These are phyloP conservation scores for Pogonomyrmex barbatus DNA, from an alignment of 1,140 invertebrate species.

Conservation along the genomic window DNA sequence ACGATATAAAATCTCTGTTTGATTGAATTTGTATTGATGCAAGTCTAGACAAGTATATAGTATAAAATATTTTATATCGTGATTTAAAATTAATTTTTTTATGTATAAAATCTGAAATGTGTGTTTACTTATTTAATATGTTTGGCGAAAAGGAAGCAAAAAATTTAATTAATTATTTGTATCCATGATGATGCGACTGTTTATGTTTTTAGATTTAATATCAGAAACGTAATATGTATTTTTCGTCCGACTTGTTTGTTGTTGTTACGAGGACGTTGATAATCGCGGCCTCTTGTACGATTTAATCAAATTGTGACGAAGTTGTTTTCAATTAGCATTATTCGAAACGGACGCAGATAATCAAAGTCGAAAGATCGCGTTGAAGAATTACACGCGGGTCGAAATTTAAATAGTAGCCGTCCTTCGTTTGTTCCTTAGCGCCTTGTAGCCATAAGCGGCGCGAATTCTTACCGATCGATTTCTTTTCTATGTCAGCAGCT, in stretches of 20 bases:
- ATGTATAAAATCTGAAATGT: neutral
- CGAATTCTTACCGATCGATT: constrained; percentile 55
- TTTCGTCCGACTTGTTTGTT: neutral
- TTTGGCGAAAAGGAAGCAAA: too few species aligned
- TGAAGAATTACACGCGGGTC: constrained; percentile 39
- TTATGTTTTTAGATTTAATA: neutral
- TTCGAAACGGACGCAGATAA: constrained; percentile 10
- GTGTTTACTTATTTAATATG: too few species aligned
- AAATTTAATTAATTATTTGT: neutral
- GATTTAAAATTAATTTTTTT: too few species aligned
- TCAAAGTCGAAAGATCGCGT: constrained; percentile 33
- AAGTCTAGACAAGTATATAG: too few species aligned
- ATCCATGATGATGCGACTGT: neutral
- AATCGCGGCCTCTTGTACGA: neutral
- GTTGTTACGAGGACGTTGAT: neutral
- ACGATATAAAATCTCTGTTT: too few species aligned
- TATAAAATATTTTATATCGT: too few species aligned
- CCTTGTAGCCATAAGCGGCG: constrained; percentile 52
- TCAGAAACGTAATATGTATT: neutral
- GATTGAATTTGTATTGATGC: too few species aligned
- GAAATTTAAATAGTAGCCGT: constrained; percentile 64
- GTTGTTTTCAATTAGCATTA: constrained; percentile 14
- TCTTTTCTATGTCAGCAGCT: constrained; percentile 31
- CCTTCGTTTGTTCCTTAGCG: constrained; percentile 53
- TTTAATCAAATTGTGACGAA: constrained; percentile 12